Conservation (phyloP, 2,797 vertebrate species). For the Ptychobarbus kaznakovi region DNA sequence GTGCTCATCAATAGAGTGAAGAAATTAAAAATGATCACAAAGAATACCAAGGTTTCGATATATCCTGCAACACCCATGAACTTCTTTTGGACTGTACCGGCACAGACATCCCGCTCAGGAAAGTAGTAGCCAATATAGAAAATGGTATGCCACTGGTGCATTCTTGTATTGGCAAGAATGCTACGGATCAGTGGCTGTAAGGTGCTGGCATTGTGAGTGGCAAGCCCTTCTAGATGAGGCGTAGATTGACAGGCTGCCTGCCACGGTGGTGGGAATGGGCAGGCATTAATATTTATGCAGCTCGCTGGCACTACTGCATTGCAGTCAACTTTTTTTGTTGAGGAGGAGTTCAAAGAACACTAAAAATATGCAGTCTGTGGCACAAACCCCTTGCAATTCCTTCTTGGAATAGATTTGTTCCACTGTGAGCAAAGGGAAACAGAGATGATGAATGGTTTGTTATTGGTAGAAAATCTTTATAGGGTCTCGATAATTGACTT, state of each 20-base stretch:
- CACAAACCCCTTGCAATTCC: neutral
- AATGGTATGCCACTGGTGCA: neutral
- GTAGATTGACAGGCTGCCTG: constrained; percentile 75
- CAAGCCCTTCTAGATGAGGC: constrained; percentile 62
- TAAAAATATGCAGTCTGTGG: constrained; percentile 33
- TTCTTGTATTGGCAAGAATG: constrained; percentile 6
- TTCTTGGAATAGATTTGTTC: constrained; percentile 26
- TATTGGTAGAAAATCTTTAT: neutral
- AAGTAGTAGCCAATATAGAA: neutral
- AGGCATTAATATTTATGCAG: constrained; percentile 80
- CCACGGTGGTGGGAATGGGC: constrained; percentile 72
- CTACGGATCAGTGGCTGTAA: constrained; percentile 45
- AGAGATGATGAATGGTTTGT: neutral
- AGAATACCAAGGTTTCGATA: neutral
- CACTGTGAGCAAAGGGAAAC: constrained; percentile 7
- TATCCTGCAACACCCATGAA: neutral
- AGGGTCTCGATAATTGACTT: constrained; percentile 22
- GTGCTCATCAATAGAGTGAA: neutral
- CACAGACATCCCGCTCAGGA: neutral
- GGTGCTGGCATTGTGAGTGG: constrained; percentile 55
- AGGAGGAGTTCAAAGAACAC: constrained; percentile 57
- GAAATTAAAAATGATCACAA: neutral
- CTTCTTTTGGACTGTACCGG: constrained; percentile 3
- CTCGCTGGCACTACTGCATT: constrained; percentile 78
- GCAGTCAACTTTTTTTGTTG: constrained; percentile 75